Evolutionary conservation across 2,113 vertebrate species (phyloP).

Genomic region (Muntiacus muntjak): DNA sequence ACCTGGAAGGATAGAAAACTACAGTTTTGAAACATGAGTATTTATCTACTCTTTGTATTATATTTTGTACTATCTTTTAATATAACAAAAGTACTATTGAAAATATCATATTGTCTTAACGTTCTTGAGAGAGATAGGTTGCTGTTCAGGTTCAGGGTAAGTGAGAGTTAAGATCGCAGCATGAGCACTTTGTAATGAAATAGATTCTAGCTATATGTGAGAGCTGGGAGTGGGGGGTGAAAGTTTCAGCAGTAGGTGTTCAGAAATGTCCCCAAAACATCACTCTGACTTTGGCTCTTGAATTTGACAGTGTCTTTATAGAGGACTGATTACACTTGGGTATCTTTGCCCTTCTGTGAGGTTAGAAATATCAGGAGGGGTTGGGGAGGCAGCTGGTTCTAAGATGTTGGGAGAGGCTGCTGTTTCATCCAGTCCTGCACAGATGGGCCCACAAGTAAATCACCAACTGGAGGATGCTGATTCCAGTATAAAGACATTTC

Average conservation of each 20-base stretch:
- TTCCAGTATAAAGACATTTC: background rate
- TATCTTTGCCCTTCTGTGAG: background rate
- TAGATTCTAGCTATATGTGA: too few relatives aligned
- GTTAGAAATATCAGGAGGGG: background rate
- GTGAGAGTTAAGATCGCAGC: background rate
- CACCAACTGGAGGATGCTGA: background rate
- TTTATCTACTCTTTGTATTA: background rate
- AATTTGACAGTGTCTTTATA: background rate
- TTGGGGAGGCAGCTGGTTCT: background rate
- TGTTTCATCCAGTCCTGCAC: background rate
- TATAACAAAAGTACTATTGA: background rate
- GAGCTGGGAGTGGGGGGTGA: accelerated
- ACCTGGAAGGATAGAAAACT: background rate
- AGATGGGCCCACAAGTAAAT: background rate
- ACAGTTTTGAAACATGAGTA: background rate
- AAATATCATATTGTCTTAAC: background rate
- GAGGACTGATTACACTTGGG: background rate
- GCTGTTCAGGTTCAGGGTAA: background rate
- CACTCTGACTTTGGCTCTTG: background rate
- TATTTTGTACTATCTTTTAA: background rate
- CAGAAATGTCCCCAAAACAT: background rate
- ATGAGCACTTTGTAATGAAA: background rate
- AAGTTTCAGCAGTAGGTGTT: background rate
- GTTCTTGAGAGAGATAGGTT: background rate
- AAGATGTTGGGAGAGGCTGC: background rate